Evolutionary conservation across 2,888 invertebrate species (phyloP), one percentile per base, ranked within the genome.

Genomic region (Tenthredo scrophulariae): DNA sequence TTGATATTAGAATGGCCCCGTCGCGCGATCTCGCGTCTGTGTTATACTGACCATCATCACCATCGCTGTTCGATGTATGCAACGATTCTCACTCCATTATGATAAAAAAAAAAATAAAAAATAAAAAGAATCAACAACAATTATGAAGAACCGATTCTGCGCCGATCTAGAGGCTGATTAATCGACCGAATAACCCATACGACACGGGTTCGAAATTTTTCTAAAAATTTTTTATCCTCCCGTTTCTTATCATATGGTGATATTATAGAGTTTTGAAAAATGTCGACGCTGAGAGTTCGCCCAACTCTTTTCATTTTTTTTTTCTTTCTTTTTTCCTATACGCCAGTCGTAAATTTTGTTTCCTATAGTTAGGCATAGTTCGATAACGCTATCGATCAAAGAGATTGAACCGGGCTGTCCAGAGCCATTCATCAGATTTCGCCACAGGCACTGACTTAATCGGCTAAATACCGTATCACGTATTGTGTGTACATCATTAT

Each of bases 1-100:
- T 92, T 92, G 92, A 92, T 92, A 92, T 92, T 92, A 92, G 92
- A 92, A 92, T 92, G 92, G 91, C 90, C 91, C 91, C 89, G 18
- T 65, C 62, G 80, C 62, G 80, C 37, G 50, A 77, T 77, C 62
- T 79, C 79, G 58, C 79, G 58, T 58, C 54, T 79, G 7, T 62
- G 33, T 40, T 58, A 58, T 26, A 79, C 79, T 79, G 79, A 79
- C 79, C 79, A 62, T 77, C 70, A 70, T 70, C 43, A 9, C 67
- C 67, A 67, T 67, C 29, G 26, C 67, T 18, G 33, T 33, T 18
- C 33, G 15, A 26, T 33, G 6, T 33, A 33, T 67, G 67, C 67
- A 67, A 33, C 67, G 33, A 62, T 33, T 26, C 26, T 18, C 18
- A 33, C 33, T 13, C 18, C 10, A 2, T 33, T 9, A 70, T 18